Percentiles rank a stretch among this genome's conserved stretches.
phyloP scores from a whole-genome alignment of 2,113 vertebrate genomes.

The Corythoichthys haematopterus region DNA sequence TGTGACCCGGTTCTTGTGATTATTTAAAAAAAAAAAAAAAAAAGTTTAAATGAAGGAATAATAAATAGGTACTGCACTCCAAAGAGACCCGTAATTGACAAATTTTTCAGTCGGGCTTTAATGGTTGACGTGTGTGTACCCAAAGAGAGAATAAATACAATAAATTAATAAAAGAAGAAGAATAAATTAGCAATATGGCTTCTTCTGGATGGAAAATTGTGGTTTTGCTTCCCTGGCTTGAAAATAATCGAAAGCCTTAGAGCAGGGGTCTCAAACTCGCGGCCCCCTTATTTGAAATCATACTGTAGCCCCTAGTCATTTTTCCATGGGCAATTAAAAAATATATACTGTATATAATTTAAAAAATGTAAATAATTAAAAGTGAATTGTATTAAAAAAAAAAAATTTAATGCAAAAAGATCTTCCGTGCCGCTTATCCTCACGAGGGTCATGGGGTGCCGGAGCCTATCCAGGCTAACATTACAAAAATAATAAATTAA shows the following conservation, averaged over 20 bases:
- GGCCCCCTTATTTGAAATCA: too few relatives aligned
- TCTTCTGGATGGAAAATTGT: slow-evolving; percentile 46
- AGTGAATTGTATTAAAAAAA: slow-evolving; percentile 22
- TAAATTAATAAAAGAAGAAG: slow-evolving; percentile 72
- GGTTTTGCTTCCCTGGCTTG: slow-evolving; percentile 9
- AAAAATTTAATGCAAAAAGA: too few relatives aligned
- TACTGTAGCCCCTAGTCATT: too few relatives aligned
- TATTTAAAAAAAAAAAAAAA: slow-evolving; percentile 35
- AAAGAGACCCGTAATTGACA: slow-evolving; percentile 41
- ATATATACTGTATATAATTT: too few relatives aligned
- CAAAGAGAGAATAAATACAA: slow-evolving; percentile 72
- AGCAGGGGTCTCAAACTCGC: neutral
- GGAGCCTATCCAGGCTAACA: too few relatives aligned
- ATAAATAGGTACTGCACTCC: slow-evolving; percentile 64
- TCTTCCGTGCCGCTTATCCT: too few relatives aligned
- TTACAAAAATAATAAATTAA: too few relatives aligned
- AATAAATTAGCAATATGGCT: slow-evolving; percentile 78
- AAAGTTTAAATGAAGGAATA: slow-evolving; percentile 19
- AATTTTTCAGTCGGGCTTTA: slow-evolving; percentile 47
- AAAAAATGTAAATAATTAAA: too few relatives aligned
- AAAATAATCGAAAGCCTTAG: slow-evolving; percentile 47
- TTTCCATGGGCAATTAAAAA: too few relatives aligned
- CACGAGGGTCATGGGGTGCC: too few relatives aligned
- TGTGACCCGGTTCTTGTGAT: slow-evolving; percentile 55
- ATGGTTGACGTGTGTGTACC: slow-evolving; percentile 61